phyloP scores from a whole-genome alignment of 2,888 invertebrate species.

The Pinctada fucata region DNA sequence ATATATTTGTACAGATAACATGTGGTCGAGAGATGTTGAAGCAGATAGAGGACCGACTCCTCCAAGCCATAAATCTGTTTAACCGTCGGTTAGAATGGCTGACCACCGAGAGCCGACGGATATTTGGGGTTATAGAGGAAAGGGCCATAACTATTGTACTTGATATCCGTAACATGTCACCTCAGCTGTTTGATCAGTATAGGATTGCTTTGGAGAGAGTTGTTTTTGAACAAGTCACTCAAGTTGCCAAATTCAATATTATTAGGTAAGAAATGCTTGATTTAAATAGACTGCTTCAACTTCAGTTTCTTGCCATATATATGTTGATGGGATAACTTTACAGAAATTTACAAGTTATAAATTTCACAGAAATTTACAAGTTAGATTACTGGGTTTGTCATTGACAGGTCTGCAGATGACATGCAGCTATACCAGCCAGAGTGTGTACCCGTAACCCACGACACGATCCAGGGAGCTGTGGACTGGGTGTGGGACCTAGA shows the following conservation, averaged over 20 bases:
- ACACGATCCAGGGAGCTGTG: slow-evolving; percentile 73
- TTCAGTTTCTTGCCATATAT: no score
- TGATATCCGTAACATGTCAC: slow-evolving; percentile 74
- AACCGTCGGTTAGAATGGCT: slow-evolving; percentile 75
- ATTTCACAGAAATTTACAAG: no score
- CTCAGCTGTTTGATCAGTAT: slow-evolving; percentile 75
- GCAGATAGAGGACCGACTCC: slow-evolving; percentile 68
- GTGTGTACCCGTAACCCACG: slow-evolving; percentile 72
- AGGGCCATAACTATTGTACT: slow-evolving; percentile 71
- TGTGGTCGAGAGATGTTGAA: slow-evolving; percentile 69
- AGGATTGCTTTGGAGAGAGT: slow-evolving; percentile 71
- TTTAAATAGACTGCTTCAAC: not conserved
- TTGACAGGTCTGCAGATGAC: slow-evolving; percentile 71
- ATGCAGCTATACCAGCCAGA: slow-evolving; percentile 65
- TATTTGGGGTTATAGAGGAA: slow-evolving; percentile 76
- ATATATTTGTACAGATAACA: slow-evolving; percentile 59
- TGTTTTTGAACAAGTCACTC: slow-evolving; percentile 73
- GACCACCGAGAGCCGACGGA: slow-evolving; percentile 74
- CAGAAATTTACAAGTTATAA: no score
- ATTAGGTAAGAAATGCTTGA: slow-evolving; percentile 65
- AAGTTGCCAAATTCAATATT: slow-evolving; percentile 74
- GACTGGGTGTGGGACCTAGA: slow-evolving; percentile 74
- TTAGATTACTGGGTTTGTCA: no score
- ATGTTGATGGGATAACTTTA: no score
- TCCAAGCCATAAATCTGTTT: slow-evolving; percentile 70